Percentiles rank a stretch among this genome's conserved stretches.
Evolutionary conservation across 2,113 vertebrate genomes (phyloP).

Genomic region (Protobothrops flavoviridis): DNA sequence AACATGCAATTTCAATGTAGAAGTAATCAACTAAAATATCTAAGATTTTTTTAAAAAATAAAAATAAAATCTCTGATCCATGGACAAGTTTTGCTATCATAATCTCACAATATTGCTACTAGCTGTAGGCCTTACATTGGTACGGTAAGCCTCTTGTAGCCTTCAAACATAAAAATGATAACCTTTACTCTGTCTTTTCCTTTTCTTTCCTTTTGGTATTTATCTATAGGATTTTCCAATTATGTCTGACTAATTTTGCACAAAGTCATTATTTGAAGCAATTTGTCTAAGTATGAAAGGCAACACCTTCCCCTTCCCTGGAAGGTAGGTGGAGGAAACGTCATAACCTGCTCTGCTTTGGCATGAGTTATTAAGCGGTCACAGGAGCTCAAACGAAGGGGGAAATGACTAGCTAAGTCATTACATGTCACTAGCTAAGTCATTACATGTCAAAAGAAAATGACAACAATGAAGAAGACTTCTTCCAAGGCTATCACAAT

Average conservation of each 20-base stretch:
- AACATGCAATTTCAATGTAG: neutral
- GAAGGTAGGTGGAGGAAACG: conserved; percentile 70
- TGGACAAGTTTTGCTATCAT: neutral
- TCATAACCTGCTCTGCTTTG: conserved; percentile 64
- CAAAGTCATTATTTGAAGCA: conserved; percentile 83
- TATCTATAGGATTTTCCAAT: conserved; percentile 80
- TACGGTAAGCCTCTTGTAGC: conserved; percentile 35
- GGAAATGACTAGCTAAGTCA: conserved; percentile 79
- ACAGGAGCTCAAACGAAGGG: conserved; percentile 78
- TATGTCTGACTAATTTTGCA: conserved; percentile 84
- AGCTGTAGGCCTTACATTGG: conserved; percentile 42
- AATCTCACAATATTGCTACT: neutral
- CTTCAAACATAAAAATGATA: conserved; percentile 68
- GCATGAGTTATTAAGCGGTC: conserved; percentile 75
- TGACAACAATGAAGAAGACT: conserved; percentile 60
- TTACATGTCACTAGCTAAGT: conserved; percentile 76
- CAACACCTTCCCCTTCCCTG: conserved; percentile 76
- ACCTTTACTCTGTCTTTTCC: conserved; percentile 52
- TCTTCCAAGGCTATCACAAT: conserved; percentile 78
- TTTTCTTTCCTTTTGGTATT: conserved; percentile 40
- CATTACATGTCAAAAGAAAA: conserved; percentile 61
- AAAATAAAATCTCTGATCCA: neutral
- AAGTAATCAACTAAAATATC: neutral
- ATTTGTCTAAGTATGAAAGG: conserved; percentile 80
- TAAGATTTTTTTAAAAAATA: neutral